Base-by-base conservation (phyloP, 1,140 invertebrate species). In the Augochlora pura region DNA sequence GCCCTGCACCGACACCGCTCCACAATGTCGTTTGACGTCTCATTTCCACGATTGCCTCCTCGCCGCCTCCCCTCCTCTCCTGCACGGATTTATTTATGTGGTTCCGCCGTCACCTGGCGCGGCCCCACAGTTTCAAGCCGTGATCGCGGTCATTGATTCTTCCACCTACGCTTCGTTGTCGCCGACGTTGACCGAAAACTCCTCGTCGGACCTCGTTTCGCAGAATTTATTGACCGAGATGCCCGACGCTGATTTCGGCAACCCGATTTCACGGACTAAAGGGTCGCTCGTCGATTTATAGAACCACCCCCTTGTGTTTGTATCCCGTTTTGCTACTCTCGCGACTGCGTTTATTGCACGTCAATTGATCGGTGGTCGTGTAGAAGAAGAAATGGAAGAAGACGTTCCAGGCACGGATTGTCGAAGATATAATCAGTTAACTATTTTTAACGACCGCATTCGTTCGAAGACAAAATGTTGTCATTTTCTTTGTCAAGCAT, bases 21-120 rank as follows among this genome's bases (percentile, higher is more conserved):
- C 65, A 46, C 23, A 71, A 69, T 59, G 79, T 21, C 71, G 42
- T 66, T 83, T 90, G 88, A 91, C 81, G 69, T 89, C 89, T 90
- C 80, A 88, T 84, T 91, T 87, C 76, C 32, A 18, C 75, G 66
- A 46, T 64, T 72, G 72, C 18, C 69, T 38, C 18, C n/a, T n/a
- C n/a, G n/a, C n/a, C n/a, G n/a, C n/a, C n/a, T n/a, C n/a, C n/a
- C n/a, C n/a, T n/a, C n/a, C n/a, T n/a, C n/a, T n/a, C 38, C 54
- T 12, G 32, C 63, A 42, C 9, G 8, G n/a, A 49, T 63, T 64
- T 77, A 46, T 46, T 2, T 12, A 64, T 32, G 64, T 74, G 39
- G 49, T 46, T 25, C 66, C 12, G 39, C 60, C 60, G 78, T 77
- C 83, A 86, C 74, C 83, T 82, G 79, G 67, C 54, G 42, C 62